Evolutionary conservation across 2,797 vertebrate genomes (phyloP).

Genomic region (Myotis pilosus): DNA sequence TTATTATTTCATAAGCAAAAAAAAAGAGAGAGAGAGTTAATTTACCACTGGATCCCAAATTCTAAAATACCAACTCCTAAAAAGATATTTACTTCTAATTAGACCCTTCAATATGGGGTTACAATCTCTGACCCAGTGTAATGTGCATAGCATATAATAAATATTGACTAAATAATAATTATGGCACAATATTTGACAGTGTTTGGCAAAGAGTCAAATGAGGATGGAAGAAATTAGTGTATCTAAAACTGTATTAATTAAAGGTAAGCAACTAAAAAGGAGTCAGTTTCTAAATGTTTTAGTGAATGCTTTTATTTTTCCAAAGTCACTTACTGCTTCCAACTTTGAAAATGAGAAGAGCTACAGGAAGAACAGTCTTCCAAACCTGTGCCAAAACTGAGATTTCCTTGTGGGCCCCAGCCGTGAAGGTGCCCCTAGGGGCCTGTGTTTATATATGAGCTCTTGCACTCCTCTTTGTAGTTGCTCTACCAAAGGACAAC

Average conservation of each 20-base stretch:
- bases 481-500: not conserved
- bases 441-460: not conserved
- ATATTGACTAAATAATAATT: not conserved
- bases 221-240: not conserved
- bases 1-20: constrained; percentile 48
- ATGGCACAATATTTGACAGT: not conserved
- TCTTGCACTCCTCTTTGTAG: not conserved
- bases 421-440: not conserved
- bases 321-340: not conserved
- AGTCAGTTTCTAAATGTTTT: not conserved
- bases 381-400: not conserved
- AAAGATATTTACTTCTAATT: not conserved
- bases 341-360: not conserved
- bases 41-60: not conserved
- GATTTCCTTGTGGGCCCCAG: no score
- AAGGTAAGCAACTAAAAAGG: not conserved
- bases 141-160: not conserved
- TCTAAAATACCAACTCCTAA: not conserved
- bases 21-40: not conserved
- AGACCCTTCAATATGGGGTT: not conserved
- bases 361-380: not conserved
- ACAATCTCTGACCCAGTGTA: not conserved
- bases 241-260: constrained; percentile 2
- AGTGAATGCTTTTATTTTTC: not conserved
- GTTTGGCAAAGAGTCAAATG: not conserved